Evolutionary conservation across 2,888 invertebrate genomes (phyloP).

Genomic region (Rhagonycha fulva): DNA sequence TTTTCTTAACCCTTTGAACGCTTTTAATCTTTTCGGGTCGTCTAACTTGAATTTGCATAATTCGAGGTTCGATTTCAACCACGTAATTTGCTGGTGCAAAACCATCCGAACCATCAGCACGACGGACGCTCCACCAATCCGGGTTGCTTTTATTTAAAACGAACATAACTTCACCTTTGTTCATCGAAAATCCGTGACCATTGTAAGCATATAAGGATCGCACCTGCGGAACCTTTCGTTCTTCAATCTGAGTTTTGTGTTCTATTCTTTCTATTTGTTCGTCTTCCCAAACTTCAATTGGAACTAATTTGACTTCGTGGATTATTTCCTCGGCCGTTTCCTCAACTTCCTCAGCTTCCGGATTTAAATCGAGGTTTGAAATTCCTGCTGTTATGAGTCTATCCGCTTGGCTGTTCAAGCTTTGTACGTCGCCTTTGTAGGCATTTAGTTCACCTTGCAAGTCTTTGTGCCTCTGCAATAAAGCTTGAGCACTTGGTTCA

Average conservation of each 20-base stretch:
- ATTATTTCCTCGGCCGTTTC: constrained; percentile 63
- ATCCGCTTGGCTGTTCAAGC: constrained; percentile 77
- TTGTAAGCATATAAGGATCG: constrained; percentile 86
- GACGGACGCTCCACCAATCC: constrained; percentile 99
- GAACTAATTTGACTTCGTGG: constrained; percentile 63
- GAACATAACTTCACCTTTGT: constrained; percentile 89
- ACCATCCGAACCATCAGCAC: constrained; percentile 87
- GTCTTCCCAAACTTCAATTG: constrained; percentile 92
- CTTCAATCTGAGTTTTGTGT: constrained; percentile 84
- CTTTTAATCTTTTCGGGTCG: constrained; percentile 81
- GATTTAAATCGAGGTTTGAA: constrained; percentile 65
- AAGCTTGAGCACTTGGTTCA: constrained; percentile 87
- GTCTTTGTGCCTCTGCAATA: constrained; percentile 84
- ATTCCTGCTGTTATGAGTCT: constrained; percentile 78
- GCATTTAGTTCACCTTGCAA: constrained; percentile 88
- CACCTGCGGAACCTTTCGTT: constrained; percentile 85
- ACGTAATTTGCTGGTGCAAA: constrained; percentile 98
- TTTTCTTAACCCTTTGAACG: constrained; percentile 87
- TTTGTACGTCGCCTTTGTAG: constrained; percentile 82
- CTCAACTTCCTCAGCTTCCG: constrained; percentile 64
- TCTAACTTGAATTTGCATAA: constrained; percentile 81
- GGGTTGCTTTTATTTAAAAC: constrained; percentile 92
- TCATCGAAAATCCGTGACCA: constrained; percentile 90
- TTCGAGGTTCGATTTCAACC: constrained; percentile 85
- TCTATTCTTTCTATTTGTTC: constrained; percentile 85